These are phyloP conservation scores for Aphis gossypii DNA, from an alignment of 1,140 invertebrate species.

Conservation along the genomic window DNA sequence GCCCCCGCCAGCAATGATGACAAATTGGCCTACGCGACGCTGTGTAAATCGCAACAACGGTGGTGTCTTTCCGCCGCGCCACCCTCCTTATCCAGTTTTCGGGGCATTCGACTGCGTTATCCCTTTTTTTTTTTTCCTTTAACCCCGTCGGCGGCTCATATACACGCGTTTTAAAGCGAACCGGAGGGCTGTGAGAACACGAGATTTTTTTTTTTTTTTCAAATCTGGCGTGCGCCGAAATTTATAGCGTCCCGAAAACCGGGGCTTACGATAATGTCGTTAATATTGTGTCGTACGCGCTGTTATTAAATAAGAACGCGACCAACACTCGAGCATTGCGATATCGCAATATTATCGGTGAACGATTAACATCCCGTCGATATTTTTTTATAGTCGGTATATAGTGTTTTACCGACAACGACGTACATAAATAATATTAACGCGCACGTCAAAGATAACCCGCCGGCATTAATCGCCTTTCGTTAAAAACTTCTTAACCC, in stretches of 20 bases:
- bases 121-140: conserved; percentile 19
- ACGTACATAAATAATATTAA: not conserved
- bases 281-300: not conserved
- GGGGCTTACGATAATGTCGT: conserved; percentile 24
- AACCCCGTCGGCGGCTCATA: too few relatives aligned
- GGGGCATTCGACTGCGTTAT: not conserved
- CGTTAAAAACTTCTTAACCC: conserved; percentile 29
- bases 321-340: too few relatives aligned
- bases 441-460: not conserved
- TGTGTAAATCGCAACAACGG: conserved; percentile 44
- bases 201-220: not conserved
- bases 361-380: not conserved
- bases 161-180: not conserved
- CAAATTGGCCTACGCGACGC: conserved; percentile 48
- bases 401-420: not conserved
- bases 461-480: not conserved
- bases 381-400: too few relatives aligned
- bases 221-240: conserved; percentile 28
- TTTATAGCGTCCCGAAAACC: conserved; percentile 36
- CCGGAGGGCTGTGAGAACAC: conserved; percentile 16
- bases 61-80: not conserved
- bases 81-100: not conserved
- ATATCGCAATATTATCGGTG: not conserved
- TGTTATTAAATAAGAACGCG: not conserved
- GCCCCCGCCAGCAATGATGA: conserved; percentile 53